These are phyloP conservation scores for Amiota mariae DNA, from an alignment of 2,888 invertebrate genomes.

Conservation along the genomic window DNA sequence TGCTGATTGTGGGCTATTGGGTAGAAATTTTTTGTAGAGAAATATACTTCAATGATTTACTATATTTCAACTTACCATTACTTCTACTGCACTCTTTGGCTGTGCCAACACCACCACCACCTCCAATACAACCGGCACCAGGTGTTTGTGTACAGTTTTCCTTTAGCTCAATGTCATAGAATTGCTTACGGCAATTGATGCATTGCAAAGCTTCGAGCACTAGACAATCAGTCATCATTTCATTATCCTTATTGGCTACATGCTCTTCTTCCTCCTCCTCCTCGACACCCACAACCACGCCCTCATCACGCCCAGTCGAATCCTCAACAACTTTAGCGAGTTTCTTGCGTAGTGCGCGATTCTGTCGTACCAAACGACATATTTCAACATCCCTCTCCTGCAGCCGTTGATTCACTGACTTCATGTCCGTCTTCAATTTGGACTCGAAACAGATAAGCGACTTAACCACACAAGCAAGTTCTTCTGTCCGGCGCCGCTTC, in stretches of 20 bases:
- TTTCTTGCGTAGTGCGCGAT: conserved; percentile 66
- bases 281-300: conserved; percentile 54
- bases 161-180: conserved; percentile 70
- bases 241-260: conserved; percentile 21
- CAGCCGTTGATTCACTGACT: conserved; percentile 70
- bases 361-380: conserved; percentile 67
- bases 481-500: conserved; percentile 70
- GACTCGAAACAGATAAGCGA: conserved; percentile 72
- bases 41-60: not conserved
- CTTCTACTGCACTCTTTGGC: conserved; percentile 55
- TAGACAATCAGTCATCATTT: conserved; percentile 58
- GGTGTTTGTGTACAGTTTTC: conserved; percentile 69
- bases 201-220: conserved; percentile 71
- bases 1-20: conserved; percentile 2
- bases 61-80: conserved; percentile 53
- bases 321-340: conserved; percentile 52
- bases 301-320: conserved; percentile 54
- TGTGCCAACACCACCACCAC: conserved; percentile 30
- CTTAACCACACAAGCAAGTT: conserved; percentile 72
- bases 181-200: conserved; percentile 72
- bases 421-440: conserved; percentile 72
- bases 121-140: not conserved
- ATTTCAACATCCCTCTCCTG: conserved; percentile 71
- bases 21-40: not conserved
- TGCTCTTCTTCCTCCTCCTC: conserved; percentile 47